Percentiles rank a stretch among this genome's conserved stretches.
Evolutionary conservation across 92 coral and sea anemone genomes (phyloP).

Genomic region (Zoanthus sansibaricus): DNA sequence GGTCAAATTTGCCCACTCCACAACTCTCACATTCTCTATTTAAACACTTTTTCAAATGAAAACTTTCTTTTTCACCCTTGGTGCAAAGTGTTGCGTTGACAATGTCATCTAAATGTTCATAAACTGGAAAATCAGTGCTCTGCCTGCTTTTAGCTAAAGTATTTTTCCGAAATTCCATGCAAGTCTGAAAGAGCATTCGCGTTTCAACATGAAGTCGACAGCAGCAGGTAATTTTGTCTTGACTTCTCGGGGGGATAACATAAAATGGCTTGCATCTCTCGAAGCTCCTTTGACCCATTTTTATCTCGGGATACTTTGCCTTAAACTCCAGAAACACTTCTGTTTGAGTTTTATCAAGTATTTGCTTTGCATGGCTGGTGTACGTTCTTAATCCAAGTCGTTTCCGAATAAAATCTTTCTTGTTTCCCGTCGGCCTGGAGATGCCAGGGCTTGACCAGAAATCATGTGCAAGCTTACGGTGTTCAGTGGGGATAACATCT

Average conservation of each 20-base stretch:
- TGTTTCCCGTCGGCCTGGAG: constrained; percentile 72
- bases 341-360: constrained; percentile 70
- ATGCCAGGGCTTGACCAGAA: constrained; percentile 67
- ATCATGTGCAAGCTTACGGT: constrained; percentile 54
- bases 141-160: neutral
- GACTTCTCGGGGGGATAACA: constrained; percentile 54
- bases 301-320: constrained; percentile 57
- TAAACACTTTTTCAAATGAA: constrained; percentile 53
- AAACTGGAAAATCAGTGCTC: too few relatives aligned
- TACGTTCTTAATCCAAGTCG: constrained; percentile 56
- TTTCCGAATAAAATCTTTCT: constrained; percentile 54
- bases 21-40: constrained; percentile 53
- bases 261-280: constrained; percentile 72
- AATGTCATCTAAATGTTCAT: constrained; percentile 51
- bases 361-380: constrained; percentile 61
- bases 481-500: constrained; percentile 49
- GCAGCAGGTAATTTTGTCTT: constrained; percentile 62
- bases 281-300: constrained; percentile 63
- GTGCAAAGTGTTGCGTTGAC: constrained; percentile 57
- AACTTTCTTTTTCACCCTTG: constrained; percentile 22
- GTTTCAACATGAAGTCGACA: constrained; percentile 65
- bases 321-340: constrained; percentile 71
- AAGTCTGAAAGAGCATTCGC: constrained; percentile 49
- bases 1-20: constrained; percentile 43
- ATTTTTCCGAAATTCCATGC: constrained; percentile 62